Percentiles rank a stretch among this genome's conserved stretches.
phyloP scores from a whole-genome alignment of 2,888 invertebrate species.

The Dynastes tityus region DNA sequence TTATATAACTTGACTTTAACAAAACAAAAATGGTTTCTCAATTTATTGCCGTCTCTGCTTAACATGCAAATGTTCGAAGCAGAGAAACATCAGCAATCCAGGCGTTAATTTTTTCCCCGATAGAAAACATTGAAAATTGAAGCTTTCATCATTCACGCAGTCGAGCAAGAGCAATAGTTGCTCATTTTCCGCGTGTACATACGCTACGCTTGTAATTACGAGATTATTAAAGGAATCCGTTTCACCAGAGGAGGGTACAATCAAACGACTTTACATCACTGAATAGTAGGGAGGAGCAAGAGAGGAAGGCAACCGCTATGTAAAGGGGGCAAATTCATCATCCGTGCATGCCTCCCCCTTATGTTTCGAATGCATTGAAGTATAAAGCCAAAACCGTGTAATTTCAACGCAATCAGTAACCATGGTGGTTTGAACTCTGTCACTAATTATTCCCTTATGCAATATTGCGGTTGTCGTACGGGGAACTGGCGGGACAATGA shows the following conservation, averaged over 20 bases:
- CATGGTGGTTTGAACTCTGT: slow-evolving; percentile 52
- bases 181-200: slow-evolving; percentile 33
- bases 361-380: slow-evolving; percentile 55
- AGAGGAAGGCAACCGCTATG: slow-evolving; percentile 15
- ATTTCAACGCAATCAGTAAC: slow-evolving; percentile 58
- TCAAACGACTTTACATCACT: slow-evolving; percentile 33
- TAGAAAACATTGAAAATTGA: slow-evolving; percentile 19
- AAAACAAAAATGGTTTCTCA: neutral
- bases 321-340: slow-evolving; percentile 40
- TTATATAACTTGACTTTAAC: neutral
- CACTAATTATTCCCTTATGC: slow-evolving; percentile 55
- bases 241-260: slow-evolving; percentile 19
- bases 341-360: slow-evolving; percentile 41
- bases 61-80: neutral
- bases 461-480: slow-evolving; percentile 44
- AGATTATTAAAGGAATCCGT: slow-evolving; percentile 47
- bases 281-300: slow-evolving; percentile 32
- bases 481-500: slow-evolving; percentile 16
- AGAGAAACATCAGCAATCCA: neutral
- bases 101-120: neutral
- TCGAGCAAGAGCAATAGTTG: slow-evolving; percentile 29
- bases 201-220: slow-evolving; percentile 35
- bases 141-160: neutral
- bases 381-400: slow-evolving; percentile 56
- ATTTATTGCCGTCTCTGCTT: neutral